Evolutionary conservation across 2,797 vertebrate genomes (phyloP).

Genomic region (Natrix natrix): DNA sequence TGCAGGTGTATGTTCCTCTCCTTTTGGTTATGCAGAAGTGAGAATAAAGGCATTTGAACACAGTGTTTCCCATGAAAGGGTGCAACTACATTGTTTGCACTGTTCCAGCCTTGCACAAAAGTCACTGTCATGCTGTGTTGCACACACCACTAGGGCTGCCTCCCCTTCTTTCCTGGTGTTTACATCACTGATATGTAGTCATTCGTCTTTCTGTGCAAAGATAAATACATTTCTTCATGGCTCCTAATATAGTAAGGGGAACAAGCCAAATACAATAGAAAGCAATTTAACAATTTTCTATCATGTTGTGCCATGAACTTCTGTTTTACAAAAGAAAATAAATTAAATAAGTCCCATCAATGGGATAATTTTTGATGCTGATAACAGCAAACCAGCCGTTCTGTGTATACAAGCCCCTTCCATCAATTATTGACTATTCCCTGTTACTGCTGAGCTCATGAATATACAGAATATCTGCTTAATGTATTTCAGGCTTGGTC

Average conservation of each 20-base stretch:
- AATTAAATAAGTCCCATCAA: slow-evolving; percentile 32
- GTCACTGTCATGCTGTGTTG: background rate
- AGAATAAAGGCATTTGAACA: background rate
- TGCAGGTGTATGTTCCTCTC: background rate
- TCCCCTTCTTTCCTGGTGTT: background rate
- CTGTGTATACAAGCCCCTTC: background rate
- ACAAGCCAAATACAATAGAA: slow-evolving; percentile 32
- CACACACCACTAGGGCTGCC: background rate
- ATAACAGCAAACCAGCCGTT: background rate
- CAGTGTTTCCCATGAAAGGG: background rate
- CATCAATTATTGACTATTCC: background rate
- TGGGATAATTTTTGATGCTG: slow-evolving; percentile 28
- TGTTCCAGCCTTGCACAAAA: background rate
- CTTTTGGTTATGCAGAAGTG: background rate
- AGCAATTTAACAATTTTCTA: background rate
- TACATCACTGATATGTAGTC: background rate
- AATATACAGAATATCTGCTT: slow-evolving; percentile 24
- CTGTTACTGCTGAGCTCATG: slow-evolving; percentile 2
- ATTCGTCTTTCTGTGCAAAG: slow-evolving; percentile 3
- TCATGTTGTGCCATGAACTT: slow-evolving; percentile 3
- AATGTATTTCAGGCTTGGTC: background rate
- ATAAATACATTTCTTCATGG: slow-evolving; percentile 9
- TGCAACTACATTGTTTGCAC: background rate
- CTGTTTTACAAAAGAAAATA: slow-evolving; percentile 38
- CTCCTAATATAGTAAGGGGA: slow-evolving; percentile 22